A percentile compares a stretch with the other conserved stretches of the same genome.
Evolutionary conservation across 1,140 invertebrate genomes (phyloP).

Genomic region (Pemphigus obesinymphae): DNA sequence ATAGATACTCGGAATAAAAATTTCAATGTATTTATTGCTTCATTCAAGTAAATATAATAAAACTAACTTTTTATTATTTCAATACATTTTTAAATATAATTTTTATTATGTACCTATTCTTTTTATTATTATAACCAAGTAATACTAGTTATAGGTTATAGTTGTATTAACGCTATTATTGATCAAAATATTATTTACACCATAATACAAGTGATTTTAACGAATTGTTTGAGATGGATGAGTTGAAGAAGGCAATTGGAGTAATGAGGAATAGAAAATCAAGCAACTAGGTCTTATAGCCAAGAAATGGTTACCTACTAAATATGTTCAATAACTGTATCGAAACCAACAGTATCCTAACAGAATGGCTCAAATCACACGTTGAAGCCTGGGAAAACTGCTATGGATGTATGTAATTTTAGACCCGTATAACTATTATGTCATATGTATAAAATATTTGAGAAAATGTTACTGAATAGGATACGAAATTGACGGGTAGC

Average conservation of each 20-base stretch:
- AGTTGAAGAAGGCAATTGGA: background rate
- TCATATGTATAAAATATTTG: conserved; percentile 43
- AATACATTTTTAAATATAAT: too few species aligned
- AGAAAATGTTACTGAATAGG: conserved; percentile 42
- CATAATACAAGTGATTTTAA: too few species aligned
- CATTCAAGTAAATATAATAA: too few species aligned
- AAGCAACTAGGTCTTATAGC: conserved; percentile 27
- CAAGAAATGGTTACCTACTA: conserved; percentile 27
- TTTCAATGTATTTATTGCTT: too few species aligned
- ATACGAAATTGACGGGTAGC: conserved; percentile 11
- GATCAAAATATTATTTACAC: too few species aligned
- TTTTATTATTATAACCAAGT: too few species aligned
- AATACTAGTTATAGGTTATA: too few species aligned
- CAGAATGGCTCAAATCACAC: conserved; percentile 23
- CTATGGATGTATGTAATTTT: conserved; percentile 37
- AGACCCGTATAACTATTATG: conserved; percentile 42
- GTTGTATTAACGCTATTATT: too few species aligned
- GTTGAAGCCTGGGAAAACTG: conserved; percentile 42
- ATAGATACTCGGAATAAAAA: too few species aligned
- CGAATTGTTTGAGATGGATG: too few species aligned
- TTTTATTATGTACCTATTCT: too few species aligned
- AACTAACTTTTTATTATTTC: too few species aligned
- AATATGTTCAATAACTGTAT: conserved; percentile 26
- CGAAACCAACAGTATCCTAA: conserved; percentile 30
- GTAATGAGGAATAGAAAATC: conserved; percentile 21